phyloP scores from a whole-genome alignment of 2,113 vertebrate genomes.

The Upupa epops region DNA sequence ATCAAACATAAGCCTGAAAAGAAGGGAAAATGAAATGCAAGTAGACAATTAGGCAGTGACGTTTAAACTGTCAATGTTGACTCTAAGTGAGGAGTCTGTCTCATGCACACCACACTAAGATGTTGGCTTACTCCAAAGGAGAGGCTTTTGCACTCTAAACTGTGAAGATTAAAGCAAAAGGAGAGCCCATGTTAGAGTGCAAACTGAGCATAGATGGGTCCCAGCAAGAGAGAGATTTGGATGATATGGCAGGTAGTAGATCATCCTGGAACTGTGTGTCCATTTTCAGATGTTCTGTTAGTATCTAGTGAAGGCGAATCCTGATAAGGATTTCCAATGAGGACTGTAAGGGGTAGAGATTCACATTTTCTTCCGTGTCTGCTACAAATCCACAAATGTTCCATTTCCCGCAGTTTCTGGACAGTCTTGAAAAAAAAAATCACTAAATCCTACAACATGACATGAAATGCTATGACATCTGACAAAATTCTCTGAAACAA shows the following conservation, averaged over 20 bases:
- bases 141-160: not conserved
- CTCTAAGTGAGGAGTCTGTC: not conserved
- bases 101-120: not conserved
- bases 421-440: too few relatives aligned
- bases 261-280: not conserved
- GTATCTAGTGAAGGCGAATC: not conserved
- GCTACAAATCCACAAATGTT: too few relatives aligned
- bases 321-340: not conserved
- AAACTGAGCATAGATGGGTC: too few relatives aligned
- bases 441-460: too few relatives aligned
- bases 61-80: not conserved
- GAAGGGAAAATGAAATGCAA: not conserved
- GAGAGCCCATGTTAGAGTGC: not conserved
- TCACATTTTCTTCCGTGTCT: too few relatives aligned
- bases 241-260: too few relatives aligned
- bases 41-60: not conserved
- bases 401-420: too few relatives aligned
- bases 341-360: too few relatives aligned
- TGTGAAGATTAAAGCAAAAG: not conserved
- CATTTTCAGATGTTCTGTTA: not conserved
- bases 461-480: too few relatives aligned
- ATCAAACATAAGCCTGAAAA: not conserved
- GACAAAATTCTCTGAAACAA: too few relatives aligned
- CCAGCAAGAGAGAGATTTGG: not conserved
- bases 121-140: not conserved